Evolutionary conservation across 2,888 invertebrate species (phyloP).

Genomic region (Himalopsyche tibetana): DNA sequence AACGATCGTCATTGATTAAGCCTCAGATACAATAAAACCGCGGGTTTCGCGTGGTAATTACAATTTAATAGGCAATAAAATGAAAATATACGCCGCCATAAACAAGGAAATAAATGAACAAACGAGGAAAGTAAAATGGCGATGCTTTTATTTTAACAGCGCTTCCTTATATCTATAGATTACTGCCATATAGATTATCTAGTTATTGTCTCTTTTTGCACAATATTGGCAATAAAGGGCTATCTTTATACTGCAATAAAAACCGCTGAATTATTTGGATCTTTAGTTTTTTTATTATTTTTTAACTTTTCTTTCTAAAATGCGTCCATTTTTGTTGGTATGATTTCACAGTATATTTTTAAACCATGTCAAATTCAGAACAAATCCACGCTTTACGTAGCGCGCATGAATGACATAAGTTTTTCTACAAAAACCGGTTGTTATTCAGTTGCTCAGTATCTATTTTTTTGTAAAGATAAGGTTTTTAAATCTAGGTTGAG

Average conservation of each 20-base stretch:
- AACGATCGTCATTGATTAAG: constrained; percentile 34
- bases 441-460: no score
- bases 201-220: constrained; percentile 12
- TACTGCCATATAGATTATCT: constrained; percentile 20
- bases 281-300: no score
- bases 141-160: constrained; percentile 22
- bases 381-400: no score
- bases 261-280: neutral
- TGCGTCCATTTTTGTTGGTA: no score
- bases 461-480: no score
- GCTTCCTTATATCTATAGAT: neutral
- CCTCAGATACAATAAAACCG: constrained; percentile 21
- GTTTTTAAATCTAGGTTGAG: no score
- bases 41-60: constrained; percentile 27
- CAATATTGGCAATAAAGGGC: constrained; percentile 17
- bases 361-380: no score
- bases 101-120: constrained; percentile 34
- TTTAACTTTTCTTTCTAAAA: no score
- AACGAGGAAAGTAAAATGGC: constrained; percentile 26
- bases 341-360: no score
- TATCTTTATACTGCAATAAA: constrained; percentile 22
- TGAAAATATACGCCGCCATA: constrained; percentile 21
- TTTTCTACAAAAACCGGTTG: no score
- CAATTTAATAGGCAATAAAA: constrained; percentile 34
- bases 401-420: no score